Base-by-base conservation (phyloP, 2,888 invertebrate genomes). In the Parnassius orleans region DNA sequence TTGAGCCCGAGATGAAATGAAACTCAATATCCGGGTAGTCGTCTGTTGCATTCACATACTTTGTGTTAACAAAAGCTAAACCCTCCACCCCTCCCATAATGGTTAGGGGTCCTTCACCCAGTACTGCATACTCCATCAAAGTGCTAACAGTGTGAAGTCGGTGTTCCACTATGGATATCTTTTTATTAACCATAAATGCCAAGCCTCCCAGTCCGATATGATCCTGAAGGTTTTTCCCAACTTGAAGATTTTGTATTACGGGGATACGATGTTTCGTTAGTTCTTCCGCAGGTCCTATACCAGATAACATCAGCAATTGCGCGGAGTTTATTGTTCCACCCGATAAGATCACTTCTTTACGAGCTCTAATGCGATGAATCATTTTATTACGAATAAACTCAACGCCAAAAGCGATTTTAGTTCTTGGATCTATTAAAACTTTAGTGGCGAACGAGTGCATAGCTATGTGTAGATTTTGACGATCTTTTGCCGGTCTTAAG, bases 321-420 rank as follows among this genome's bases (percentile, higher is more conserved):
- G 99, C 98, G 0, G 98, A 96, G 79, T 98, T 98, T 0, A 99
- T 93, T 0, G 98, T 94, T 0, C 99, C 99, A 0, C 95, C 98
- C 1, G 97, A 96, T 2, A 99, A 78, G 56, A 99, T 96, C 0
- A 99, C 96, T 82, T 98, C 98, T 79, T 96, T 97, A 44, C 93
- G 93, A 0, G 97, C 97, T 63, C 95, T 88, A 2, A 97, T 94
- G 56, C 95, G 93, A 72, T 95, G 94, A 0, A 95, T 78, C 84
- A 95, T 94, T 56, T 95, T 95, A 58, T 96, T 94, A 53, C 96
- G 93, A 2, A 95, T 86, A 73, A 97, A 96, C 77, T 97, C 96
- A 0, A 98, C 95, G 0, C 97, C 97, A 78, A 95, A 96, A 0
- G 97, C 96, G 15, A 95, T 87, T 79, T 95, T 96, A 0, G 94